A percentile compares a stretch with the other conserved stretches of the same genome.
phyloP scores from a whole-genome alignment of 1,140 invertebrate genomes.

The Aradophagus sp. region DNA sequence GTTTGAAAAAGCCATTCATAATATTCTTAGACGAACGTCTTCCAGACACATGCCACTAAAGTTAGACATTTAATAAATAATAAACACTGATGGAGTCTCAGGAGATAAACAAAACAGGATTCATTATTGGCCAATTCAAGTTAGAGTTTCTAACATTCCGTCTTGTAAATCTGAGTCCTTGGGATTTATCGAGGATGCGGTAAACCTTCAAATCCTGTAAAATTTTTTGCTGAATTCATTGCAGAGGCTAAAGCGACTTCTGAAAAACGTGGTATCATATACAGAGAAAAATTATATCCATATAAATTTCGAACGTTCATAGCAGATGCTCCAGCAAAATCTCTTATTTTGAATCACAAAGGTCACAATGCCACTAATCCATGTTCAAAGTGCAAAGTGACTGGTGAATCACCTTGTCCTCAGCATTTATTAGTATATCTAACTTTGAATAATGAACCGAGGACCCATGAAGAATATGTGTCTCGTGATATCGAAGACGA shows the following conservation, averaged over 20 bases:
- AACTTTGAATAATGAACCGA: constrained; percentile 4
- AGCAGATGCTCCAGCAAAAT: too few species aligned
- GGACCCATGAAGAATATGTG: constrained; percentile 28
- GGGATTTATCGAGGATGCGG: constrained; percentile 1
- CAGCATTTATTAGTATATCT: constrained; percentile 8
- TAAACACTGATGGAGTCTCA: neutral
- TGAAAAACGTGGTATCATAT: too few species aligned
- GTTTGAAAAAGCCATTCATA: neutral
- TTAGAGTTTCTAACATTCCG: neutral
- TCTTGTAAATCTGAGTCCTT: neutral
- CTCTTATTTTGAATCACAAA: constrained; percentile 22
- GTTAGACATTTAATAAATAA: neutral
- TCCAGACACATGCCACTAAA: neutral
- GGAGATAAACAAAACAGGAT: constrained; percentile 2
- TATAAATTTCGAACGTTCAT: too few species aligned
- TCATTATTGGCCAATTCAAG: constrained; percentile 3
- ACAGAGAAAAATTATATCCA: too few species aligned
- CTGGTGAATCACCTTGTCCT: neutral
- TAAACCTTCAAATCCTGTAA: too few species aligned
- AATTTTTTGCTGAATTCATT: too few species aligned
- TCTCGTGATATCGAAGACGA: constrained; percentile 5
- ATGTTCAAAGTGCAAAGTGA: constrained; percentile 31
- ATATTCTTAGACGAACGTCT: neutral
- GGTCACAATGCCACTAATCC: constrained; percentile 18
- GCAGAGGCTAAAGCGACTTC: too few species aligned